These are phyloP conservation scores for Peromyscus maniculatus DNA, from an alignment of 2,113 vertebrate species.

Conservation along the genomic window DNA sequence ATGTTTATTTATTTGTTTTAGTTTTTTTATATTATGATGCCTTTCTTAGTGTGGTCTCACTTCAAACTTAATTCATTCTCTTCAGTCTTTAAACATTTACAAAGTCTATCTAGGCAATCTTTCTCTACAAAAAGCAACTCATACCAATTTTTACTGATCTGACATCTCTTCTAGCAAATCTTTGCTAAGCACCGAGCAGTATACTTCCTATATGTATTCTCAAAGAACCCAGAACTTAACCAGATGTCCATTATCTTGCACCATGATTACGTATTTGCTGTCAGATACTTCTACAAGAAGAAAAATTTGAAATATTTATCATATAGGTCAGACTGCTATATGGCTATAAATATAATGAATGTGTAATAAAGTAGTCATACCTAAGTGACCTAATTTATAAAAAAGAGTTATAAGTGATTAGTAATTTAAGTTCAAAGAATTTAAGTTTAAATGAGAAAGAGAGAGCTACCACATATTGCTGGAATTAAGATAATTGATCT, in stretches of 20 bases:
- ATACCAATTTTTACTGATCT: neutral
- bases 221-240: neutral
- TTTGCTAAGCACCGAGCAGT: neutral
- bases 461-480: neutral
- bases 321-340: neutral
- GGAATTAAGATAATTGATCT: neutral
- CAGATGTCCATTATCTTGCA: neutral
- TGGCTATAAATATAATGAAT: neutral
- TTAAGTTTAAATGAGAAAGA: neutral
- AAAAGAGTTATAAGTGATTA: neutral
- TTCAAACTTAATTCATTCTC: neutral
- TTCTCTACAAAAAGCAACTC: neutral
- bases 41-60: neutral
- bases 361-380: neutral
- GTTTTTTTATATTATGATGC: neutral
- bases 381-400: neutral
- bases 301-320: neutral
- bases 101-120: neutral
- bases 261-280: neutral
- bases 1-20: neutral
- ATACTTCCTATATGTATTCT: neutral
- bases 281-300: neutral
- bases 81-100: neutral
- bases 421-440: neutral
- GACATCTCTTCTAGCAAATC: neutral